phyloP scores from a whole-genome alignment of 1,140 invertebrate genomes.

The Andrena cerasifolii region DNA sequence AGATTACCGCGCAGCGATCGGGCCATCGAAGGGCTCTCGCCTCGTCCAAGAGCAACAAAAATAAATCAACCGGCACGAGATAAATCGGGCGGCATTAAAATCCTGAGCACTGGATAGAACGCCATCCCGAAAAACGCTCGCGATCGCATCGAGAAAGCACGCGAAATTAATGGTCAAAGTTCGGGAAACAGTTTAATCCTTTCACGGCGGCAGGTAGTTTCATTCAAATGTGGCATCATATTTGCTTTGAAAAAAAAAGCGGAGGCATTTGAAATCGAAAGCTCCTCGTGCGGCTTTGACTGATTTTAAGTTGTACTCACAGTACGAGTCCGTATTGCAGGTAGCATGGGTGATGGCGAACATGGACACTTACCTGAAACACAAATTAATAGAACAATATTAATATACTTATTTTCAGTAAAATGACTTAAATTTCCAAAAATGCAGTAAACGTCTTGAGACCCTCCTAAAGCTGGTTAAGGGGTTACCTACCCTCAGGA shows the following conservation, averaged over 20 bases:
- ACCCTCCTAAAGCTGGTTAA: too few relatives aligned
- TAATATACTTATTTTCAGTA: too few relatives aligned
- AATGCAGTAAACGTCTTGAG: too few relatives aligned
- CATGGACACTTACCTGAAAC: conserved; percentile 9
- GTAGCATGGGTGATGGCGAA: not conserved
- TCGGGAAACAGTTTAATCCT: too few relatives aligned
- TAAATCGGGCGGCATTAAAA: conserved; percentile 30
- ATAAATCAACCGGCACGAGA: conserved; percentile 36
- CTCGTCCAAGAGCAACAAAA: conserved; percentile 45
- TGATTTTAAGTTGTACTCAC: not conserved
- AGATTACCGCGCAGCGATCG: conserved; percentile 47
- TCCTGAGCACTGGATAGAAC: not conserved
- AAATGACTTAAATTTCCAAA: too few relatives aligned
- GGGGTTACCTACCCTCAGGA: too few relatives aligned
- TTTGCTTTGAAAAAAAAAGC: too few relatives aligned
- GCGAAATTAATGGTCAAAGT: not conserved
- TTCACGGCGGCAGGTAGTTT: too few relatives aligned
- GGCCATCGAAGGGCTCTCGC: conserved; percentile 17
- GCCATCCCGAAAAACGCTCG: not conserved
- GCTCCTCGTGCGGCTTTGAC: not conserved
- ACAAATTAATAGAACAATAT: not conserved
- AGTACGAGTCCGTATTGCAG: not conserved
- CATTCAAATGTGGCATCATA: too few relatives aligned
- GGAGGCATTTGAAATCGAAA: too few relatives aligned
- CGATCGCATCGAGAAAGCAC: not conserved